These are phyloP conservation scores for Semnornis frantzii DNA, from an alignment of 2,113 vertebrate genomes.

Conservation along the genomic window DNA sequence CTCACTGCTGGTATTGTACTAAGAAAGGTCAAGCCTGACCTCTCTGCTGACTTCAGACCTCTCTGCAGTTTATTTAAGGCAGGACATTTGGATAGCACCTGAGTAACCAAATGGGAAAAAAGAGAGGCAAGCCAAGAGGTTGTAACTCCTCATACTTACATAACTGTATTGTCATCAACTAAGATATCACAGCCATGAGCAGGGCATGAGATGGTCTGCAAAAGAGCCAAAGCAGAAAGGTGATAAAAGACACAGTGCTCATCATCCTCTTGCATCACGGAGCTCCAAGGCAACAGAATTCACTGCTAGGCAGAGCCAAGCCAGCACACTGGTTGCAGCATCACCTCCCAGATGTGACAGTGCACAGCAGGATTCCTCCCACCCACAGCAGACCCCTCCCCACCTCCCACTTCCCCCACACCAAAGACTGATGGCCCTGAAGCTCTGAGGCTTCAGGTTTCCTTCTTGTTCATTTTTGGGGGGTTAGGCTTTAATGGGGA, in stretches of 20 bases:
- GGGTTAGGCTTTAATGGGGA: neutral
- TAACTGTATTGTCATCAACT: conserved; percentile 99
- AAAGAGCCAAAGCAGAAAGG: neutral
- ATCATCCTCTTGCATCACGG: neutral
- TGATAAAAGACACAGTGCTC: neutral
- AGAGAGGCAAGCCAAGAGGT: conserved; percentile 17
- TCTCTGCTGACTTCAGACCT: neutral
- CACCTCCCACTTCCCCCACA: neutral
- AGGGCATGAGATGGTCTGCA: conserved; percentile 97
- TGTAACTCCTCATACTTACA: conserved; percentile 85
- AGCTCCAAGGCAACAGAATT: neutral
- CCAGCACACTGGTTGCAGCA: neutral
- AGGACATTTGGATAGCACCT: neutral
- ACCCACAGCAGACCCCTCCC: neutral
- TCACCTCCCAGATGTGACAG: neutral
- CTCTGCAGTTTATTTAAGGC: neutral
- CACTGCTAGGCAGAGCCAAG: neutral
- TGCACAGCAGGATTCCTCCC: neutral
- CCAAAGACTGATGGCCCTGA: neutral
- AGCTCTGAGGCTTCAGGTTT: neutral
- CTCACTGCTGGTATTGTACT: neutral
- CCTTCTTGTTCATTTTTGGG: neutral
- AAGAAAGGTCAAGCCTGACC: neutral
- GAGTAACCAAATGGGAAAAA: neutral
- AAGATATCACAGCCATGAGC: conserved; percentile 99